phyloP scores from a whole-genome alignment of 2,888 invertebrate species.

The Sympetrum striolatum region DNA sequence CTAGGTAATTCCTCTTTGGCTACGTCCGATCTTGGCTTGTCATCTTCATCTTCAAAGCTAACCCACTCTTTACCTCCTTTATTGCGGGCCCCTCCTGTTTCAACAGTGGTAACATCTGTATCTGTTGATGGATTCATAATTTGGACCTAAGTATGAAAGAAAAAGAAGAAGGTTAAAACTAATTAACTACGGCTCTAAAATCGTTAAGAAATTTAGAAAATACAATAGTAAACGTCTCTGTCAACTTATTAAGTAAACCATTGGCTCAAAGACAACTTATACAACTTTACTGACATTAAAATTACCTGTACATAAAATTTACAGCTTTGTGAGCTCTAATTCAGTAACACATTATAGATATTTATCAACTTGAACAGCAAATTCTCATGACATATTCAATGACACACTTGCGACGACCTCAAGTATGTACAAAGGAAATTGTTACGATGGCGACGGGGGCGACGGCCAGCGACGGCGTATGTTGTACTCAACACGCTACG shows the following conservation, averaged over 20 bases:
- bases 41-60: constrained; percentile 23
- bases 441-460: not conserved
- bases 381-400: not conserved
- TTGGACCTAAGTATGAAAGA: not conserved
- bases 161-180: not conserved
- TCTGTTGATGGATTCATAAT: constrained; percentile 7
- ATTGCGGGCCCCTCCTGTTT: not conserved
- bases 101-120: not conserved
- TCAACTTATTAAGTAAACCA: not conserved
- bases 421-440: not conserved
- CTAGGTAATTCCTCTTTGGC: not conserved
- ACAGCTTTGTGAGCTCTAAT: not conserved
- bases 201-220: not conserved
- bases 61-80: constrained; percentile 12
- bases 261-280: not conserved
- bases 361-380: not conserved
- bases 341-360: not conserved
- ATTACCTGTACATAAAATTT: not conserved
- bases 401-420: not conserved
- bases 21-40: not conserved
- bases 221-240: not conserved
- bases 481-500: not conserved
- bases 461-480: not conserved
- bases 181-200: not conserved
- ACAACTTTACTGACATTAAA: not conserved